Conservation (phyloP, 2,113 vertebrate species). For the Phylloscopus trochilus region DNA sequence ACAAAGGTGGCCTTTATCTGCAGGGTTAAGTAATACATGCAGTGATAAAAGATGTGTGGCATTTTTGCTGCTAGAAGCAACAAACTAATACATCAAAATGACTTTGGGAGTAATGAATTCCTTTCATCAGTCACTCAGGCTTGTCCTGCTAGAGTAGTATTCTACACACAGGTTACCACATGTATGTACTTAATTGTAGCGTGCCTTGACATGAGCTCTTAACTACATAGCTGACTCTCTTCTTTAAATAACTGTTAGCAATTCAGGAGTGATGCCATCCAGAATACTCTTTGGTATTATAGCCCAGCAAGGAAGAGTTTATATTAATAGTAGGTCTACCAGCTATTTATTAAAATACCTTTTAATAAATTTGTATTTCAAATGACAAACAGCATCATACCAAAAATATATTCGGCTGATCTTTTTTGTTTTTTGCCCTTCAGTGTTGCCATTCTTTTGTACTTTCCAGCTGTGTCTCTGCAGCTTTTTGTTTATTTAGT, state of each 20-base stretch:
- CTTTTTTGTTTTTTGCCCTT: background rate
- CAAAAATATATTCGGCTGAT: background rate
- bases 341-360: background rate
- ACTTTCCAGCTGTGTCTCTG: background rate
- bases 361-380: background rate
- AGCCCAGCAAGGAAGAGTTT: background rate
- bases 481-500: background rate
- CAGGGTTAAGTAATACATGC: background rate
- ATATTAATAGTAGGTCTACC: background rate
- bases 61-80: background rate
- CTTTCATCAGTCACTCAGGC: background rate
- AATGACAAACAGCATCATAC: background rate
- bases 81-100: background rate
- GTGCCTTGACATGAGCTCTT: background rate
- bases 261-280: background rate
- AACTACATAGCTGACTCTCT: background rate
- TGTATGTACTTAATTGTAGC: background rate
- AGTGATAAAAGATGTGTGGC: background rate
- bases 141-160: background rate
- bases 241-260: conserved; percentile 5
- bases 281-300: background rate
- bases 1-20: background rate
- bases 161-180: background rate
- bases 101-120: background rate
- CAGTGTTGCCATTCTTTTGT: background rate